Percentiles rank a stretch among this genome's conserved stretches.
Evolutionary conservation across 2,797 vertebrate genomes (phyloP).

Genomic region (Esox lucius): DNA sequence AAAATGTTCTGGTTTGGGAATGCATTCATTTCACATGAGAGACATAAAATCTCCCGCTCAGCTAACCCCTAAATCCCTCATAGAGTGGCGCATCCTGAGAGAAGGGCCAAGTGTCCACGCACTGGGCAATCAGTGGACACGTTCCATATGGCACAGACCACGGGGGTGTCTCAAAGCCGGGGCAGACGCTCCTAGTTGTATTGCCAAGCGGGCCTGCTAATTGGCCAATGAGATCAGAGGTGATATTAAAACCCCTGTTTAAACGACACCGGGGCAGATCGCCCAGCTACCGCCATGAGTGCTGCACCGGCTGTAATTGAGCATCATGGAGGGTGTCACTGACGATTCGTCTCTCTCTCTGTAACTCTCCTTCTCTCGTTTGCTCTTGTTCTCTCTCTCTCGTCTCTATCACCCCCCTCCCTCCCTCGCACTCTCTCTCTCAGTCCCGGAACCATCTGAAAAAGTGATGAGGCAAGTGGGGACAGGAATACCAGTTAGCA

Average conservation of each 20-base stretch:
- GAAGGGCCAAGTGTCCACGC: slow-evolving; percentile 84
- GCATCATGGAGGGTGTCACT: slow-evolving; percentile 91
- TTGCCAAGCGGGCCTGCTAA: slow-evolving; percentile 99
- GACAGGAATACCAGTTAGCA: slow-evolving; percentile 90
- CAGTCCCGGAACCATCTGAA: slow-evolving; percentile 78
- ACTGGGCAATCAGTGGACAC: slow-evolving; percentile 89
- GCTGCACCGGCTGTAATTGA: slow-evolving; percentile 79
- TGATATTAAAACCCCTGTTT: slow-evolving; percentile 99
- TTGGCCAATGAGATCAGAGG: slow-evolving; percentile 99
- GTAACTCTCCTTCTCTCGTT: slow-evolving; percentile 11
- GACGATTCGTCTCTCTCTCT: slow-evolving; percentile 54
- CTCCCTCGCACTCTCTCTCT: slow-evolving; percentile 40
- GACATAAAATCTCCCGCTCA: no score
- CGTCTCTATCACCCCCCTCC: slow-evolving; percentile 23
- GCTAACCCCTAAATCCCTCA: slow-evolving; percentile 15
- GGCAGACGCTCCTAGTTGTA: slow-evolving; percentile 81
- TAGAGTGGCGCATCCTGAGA: slow-evolving; percentile 76
- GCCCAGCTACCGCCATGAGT: slow-evolving; percentile 93
- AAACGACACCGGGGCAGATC: slow-evolving; percentile 99
- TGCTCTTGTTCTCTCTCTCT: slow-evolving; percentile 7
- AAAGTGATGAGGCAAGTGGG: slow-evolving; percentile 91
- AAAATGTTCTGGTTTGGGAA: neutral
- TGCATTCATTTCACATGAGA: no score
- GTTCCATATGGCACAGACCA: slow-evolving; percentile 94
- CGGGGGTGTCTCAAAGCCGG: slow-evolving; percentile 89